Evolutionary conservation across 1,140 invertebrate species (phyloP).

Genomic region (Globodera ellingtonae): DNA sequence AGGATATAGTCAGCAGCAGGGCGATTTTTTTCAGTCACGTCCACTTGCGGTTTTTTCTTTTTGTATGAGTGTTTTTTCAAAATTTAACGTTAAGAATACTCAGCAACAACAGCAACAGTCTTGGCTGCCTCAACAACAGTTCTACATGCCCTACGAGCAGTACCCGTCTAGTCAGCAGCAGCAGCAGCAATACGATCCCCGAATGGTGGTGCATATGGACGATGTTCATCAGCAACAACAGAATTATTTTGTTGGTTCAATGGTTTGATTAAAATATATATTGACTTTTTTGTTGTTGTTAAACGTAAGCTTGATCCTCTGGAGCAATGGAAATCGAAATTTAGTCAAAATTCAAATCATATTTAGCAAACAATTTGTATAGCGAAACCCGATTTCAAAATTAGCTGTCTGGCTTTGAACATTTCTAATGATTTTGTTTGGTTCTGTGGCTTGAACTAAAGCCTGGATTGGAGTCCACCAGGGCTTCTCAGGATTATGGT

Average conservation of each 20-base stretch:
- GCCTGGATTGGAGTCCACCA: too few species aligned
- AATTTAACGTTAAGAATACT: background rate
- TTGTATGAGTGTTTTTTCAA: background rate
- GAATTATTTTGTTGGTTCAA: background rate
- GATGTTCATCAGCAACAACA: background rate
- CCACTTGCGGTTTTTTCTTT: background rate
- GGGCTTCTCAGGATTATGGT: too few species aligned
- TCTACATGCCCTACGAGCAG: background rate
- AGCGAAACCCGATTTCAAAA: background rate
- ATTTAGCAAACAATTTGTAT: background rate
- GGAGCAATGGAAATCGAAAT: too few species aligned
- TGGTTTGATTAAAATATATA: too few species aligned
- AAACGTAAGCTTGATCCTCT: too few species aligned
- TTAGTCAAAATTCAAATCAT: too few species aligned
- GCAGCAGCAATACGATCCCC: background rate
- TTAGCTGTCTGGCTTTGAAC: background rate
- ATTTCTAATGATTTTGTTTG: too few species aligned
- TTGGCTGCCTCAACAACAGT: background rate
- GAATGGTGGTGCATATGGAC: background rate
- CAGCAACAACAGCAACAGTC: background rate
- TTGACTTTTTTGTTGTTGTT: too few species aligned
- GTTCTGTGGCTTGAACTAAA: too few species aligned
- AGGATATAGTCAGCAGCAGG: constrained; percentile 18
- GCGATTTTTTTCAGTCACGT: background rate
- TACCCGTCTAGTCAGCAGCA: background rate